Conservation (phyloP, 2,113 vertebrate genomes). For the Colossoma macropomum region DNA sequence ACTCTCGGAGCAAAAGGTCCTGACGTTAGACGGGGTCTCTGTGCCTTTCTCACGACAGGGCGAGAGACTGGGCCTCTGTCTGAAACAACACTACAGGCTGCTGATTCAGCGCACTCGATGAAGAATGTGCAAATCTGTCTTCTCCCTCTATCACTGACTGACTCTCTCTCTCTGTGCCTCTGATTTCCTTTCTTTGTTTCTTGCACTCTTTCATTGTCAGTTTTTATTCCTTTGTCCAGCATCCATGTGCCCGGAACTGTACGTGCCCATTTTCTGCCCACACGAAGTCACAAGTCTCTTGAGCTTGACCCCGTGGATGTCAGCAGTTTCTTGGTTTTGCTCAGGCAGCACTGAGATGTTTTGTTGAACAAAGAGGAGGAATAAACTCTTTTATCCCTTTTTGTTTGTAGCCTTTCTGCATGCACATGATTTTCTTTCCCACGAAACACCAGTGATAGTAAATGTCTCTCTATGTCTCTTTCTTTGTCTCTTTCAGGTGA, state of each 20-base stretch:
- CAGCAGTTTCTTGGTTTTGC: background rate
- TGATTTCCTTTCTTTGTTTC: background rate
- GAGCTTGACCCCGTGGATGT: background rate
- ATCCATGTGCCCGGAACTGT: background rate
- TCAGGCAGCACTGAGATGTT: conserved; percentile 1
- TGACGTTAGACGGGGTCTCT: too few relatives aligned
- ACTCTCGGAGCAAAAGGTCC: too few relatives aligned
- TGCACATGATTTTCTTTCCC: background rate
- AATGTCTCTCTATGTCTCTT: background rate
- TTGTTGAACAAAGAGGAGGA: background rate
- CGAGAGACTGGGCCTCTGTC: conserved; percentile 4
- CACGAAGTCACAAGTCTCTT: background rate
- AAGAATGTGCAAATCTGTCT: conserved; percentile 14
- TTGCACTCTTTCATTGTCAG: background rate
- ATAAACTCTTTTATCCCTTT: background rate
- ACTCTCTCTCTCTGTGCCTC: background rate
- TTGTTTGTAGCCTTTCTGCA: background rate
- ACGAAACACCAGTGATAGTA: too few relatives aligned
- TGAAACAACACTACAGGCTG: conserved; percentile 34
- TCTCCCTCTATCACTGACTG: background rate
- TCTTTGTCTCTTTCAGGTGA: conserved; percentile 72
- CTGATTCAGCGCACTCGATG: conserved; percentile 38
- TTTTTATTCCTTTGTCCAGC: background rate
- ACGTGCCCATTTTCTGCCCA: background rate
- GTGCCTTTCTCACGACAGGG: background rate